These are phyloP conservation scores for Hucho hucho DNA, from an alignment of 2,113 vertebrate species.

Conservation along the genomic window DNA sequence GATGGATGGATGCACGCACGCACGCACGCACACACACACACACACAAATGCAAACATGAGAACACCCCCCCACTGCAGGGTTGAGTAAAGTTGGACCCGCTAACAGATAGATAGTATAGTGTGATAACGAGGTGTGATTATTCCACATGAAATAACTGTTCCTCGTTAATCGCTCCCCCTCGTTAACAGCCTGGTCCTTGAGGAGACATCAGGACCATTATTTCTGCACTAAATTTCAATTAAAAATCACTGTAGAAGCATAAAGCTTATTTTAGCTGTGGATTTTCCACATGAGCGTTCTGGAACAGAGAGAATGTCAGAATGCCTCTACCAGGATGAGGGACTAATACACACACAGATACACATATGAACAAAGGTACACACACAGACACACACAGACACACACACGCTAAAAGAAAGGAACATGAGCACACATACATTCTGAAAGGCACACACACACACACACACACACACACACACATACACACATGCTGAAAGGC, in stretches of 20 bases:
- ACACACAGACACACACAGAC: neutral
- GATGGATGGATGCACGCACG: too few relatives aligned
- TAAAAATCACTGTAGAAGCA: constrained; percentile 36
- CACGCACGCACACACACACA: neutral
- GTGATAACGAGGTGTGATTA: neutral
- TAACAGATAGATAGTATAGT: too few relatives aligned
- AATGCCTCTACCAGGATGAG: constrained; percentile 10
- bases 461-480: neutral
- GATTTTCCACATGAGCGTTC: constrained; percentile 25
- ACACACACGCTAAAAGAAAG: constrained; percentile 4
- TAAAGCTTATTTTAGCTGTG: constrained; percentile 44
- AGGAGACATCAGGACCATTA: neutral
- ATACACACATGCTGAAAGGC: too few relatives aligned
- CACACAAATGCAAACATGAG: neutral
- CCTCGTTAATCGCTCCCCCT: neutral
- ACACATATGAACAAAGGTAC: neutral
- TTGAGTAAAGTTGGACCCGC: too few relatives aligned
- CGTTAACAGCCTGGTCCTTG: neutral
- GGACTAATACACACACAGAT: neutral
- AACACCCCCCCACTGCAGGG: neutral
- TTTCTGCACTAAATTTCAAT: constrained; percentile 30
- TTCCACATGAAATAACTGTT: neutral
- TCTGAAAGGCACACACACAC: neutral
- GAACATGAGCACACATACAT: neutral
- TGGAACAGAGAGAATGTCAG: constrained; percentile 15